phyloP scores from a whole-genome alignment of 1,140 invertebrate genomes.

The Sycophaga agraensis region DNA sequence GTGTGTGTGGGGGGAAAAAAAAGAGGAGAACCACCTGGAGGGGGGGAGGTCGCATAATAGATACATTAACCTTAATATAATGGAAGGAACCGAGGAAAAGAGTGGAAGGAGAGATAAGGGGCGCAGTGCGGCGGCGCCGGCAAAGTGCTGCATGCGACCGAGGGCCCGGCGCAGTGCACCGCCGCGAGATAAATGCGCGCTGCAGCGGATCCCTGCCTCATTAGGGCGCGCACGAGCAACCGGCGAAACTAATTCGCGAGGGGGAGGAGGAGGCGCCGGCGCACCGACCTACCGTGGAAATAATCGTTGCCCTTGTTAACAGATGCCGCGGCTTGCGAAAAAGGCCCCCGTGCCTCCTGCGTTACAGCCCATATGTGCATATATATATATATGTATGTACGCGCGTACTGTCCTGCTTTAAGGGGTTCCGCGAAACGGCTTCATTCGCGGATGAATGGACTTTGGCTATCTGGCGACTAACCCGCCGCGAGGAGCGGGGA shows the following conservation, averaged over 20 bases:
- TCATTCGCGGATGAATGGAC: not conserved
- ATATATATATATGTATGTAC: too few species aligned
- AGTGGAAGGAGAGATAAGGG: not conserved
- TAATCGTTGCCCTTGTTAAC: constrained; percentile 24
- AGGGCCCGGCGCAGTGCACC: not conserved
- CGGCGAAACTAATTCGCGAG: constrained; percentile 22
- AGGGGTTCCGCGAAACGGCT: not conserved
- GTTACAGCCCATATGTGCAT: too few species aligned
- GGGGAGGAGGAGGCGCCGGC: not conserved
- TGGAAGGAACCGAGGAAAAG: not conserved
- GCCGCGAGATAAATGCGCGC: constrained; percentile 19
- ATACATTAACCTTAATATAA: constrained; percentile 18
- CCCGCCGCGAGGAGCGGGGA: too few species aligned
- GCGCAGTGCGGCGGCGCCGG: not conserved
- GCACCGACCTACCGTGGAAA: constrained; percentile 10
- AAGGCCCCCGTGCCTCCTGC: not conserved
- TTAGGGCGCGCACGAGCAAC: constrained; percentile 17
- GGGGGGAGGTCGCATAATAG: constrained; percentile 15
- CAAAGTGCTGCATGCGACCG: not conserved
- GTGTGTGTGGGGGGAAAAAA: too few species aligned
- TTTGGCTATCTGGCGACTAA: too few species aligned
- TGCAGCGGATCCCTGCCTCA: constrained; percentile 26
- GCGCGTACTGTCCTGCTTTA: too few species aligned
- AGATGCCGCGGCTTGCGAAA: constrained; percentile 13
- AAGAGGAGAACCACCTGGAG: too few species aligned